Evolutionary conservation across 2,113 vertebrate genomes (phyloP).

Genomic region (Acrocephalus arundinaceus): DNA sequence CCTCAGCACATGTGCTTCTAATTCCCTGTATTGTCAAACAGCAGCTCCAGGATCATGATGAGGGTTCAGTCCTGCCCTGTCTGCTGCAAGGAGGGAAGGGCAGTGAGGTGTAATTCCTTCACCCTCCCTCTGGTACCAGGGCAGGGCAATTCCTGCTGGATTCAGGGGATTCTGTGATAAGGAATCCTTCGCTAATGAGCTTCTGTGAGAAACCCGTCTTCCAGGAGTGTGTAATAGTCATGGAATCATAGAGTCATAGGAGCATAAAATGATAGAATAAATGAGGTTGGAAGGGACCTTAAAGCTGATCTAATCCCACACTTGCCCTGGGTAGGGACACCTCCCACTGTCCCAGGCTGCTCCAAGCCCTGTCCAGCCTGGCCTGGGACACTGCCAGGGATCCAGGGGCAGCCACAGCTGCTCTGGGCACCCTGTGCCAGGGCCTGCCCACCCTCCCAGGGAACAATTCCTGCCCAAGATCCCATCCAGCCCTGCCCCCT

Average conservation of each 20-base stretch:
- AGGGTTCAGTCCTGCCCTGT: neutral
- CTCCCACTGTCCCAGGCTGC: neutral
- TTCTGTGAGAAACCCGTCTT: neutral
- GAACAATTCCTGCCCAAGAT: neutral
- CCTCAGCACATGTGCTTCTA: constrained; percentile 33
- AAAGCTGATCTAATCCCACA: neutral
- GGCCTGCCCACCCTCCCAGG: neutral
- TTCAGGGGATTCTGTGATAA: no score
- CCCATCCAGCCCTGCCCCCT: neutral
- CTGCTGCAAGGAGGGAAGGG: neutral
- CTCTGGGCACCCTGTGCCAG: neutral
- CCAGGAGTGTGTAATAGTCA: neutral
- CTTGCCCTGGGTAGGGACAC: neutral
- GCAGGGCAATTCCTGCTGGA: neutral
- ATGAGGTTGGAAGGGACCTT: neutral
- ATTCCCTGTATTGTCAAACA: neutral
- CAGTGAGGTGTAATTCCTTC: neutral
- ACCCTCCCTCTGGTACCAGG: neutral
- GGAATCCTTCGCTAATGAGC: neutral
- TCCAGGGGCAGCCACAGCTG: neutral
- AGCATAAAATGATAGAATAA: neutral
- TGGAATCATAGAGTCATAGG: neutral
- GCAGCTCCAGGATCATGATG: neutral
- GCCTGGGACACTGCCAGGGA: neutral
- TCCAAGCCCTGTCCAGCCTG: neutral